Evolutionary conservation across 2,113 vertebrate species (phyloP).

Genomic region (Cynocephalus volans): DNA sequence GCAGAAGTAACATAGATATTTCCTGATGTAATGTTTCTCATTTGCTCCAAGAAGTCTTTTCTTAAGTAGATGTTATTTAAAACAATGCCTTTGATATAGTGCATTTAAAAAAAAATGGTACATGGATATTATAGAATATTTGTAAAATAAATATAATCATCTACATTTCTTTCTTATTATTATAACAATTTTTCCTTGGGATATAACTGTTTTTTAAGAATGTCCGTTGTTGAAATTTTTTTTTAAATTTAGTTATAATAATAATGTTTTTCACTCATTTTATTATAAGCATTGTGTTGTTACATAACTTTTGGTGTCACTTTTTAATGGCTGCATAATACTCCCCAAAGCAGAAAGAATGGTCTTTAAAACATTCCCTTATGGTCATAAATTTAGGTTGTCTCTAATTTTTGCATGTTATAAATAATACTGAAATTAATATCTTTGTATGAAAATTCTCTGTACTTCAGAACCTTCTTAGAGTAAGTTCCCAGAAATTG

Average conservation of each 20-base stretch:
- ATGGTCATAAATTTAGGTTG: background rate
- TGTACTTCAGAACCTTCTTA: conserved; percentile 9
- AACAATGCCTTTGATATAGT: background rate
- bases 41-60: background rate
- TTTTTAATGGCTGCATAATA: no score
- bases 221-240: no score
- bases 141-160: background rate
- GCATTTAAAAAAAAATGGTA: background rate
- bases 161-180: background rate
- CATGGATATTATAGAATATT: background rate
- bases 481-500: background rate
- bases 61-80: background rate
- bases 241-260: background rate
- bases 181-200: background rate
- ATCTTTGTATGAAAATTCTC: background rate
- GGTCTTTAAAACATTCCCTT: background rate
- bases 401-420: no score
- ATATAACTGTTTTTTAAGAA: no score
- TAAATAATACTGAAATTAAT: background rate
- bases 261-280: background rate
- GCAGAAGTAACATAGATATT: background rate
- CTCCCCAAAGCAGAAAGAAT: background rate
- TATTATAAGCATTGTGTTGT: background rate
- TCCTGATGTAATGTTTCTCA: background rate
- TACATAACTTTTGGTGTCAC: background rate